Evolutionary conservation across 2,113 vertebrate genomes (phyloP).

Genomic region (Anguilla rostrata): DNA sequence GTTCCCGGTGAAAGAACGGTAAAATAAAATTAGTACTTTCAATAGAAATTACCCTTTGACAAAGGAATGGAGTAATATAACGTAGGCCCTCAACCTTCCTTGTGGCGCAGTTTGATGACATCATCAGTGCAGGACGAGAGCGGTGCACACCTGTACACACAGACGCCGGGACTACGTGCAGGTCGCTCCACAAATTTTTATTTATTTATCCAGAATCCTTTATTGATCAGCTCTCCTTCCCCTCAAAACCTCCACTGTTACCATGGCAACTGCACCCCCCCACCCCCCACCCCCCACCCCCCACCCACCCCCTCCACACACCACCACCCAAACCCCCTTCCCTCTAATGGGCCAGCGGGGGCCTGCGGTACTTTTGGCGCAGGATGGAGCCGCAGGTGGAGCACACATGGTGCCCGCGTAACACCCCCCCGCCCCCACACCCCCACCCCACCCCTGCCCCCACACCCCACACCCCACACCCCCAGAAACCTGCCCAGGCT

Average conservation of each 20-base stretch:
- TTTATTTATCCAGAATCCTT: conserved; percentile 73
- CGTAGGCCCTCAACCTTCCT: too few species aligned
- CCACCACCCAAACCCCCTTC: conserved; percentile 14
- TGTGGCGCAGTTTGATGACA: too few species aligned
- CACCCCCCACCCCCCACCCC: neutral
- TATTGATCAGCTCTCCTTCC: conserved; percentile 59
- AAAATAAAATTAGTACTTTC: too few species aligned
- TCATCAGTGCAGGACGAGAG: too few species aligned
- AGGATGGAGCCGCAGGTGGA: conserved; percentile 72
- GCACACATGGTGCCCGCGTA: conserved; percentile 69
- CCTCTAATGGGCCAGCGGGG: conserved; percentile 59
- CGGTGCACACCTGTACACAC: too few species aligned
- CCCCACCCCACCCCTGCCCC: neutral
- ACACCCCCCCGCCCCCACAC: conserved; percentile 46
- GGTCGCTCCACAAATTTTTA: conserved; percentile 73
- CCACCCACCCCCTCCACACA: conserved; percentile 25
- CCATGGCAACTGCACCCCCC: conserved; percentile 64
- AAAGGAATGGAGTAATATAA: too few species aligned
- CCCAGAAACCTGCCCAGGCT: conserved; percentile 57
- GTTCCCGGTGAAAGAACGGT: too few species aligned
- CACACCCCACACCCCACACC: neutral
- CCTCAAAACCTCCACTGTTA: conserved; percentile 59
- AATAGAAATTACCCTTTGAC: too few species aligned
- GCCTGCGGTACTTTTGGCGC: conserved; percentile 56
- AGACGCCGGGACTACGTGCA: neutral